A percentile compares a stretch with the other conserved stretches of the same genome.
phyloP scores from a whole-genome alignment of 2,888 invertebrate genomes.

The Diaphora mendica region DNA sequence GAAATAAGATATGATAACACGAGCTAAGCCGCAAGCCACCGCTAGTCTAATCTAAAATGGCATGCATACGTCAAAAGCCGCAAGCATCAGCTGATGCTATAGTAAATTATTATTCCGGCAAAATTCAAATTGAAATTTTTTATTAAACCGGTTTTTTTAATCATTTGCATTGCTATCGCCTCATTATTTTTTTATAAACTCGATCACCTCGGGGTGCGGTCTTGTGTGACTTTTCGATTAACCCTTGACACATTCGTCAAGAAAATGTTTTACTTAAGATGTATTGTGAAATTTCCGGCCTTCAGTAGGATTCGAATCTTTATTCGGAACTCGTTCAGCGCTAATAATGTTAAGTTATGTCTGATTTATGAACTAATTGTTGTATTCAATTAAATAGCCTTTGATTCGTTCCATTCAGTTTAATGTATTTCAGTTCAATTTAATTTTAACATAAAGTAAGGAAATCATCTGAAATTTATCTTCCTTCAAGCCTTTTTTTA shows the following conservation, averaged over 20 bases:
- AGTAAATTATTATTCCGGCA: background rate
- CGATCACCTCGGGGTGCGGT: slow-evolving; percentile 13
- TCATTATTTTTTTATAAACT: slow-evolving; percentile 9
- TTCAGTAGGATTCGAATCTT: background rate
- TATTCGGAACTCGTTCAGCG: background rate
- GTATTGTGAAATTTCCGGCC: background rate
- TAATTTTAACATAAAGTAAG: too few species aligned
- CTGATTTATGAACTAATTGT: background rate
- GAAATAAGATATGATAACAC: too few species aligned
- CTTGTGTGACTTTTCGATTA: slow-evolving; percentile 13
- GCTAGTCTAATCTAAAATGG: background rate
- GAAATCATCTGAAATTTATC: too few species aligned
- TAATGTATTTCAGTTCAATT: background rate
- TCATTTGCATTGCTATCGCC: background rate
- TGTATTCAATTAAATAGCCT: background rate
- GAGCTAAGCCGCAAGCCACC: too few species aligned
- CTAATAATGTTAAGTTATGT: background rate
- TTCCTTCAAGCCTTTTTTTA: too few species aligned
- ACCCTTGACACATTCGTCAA: slow-evolving; percentile 11
- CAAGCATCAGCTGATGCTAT: background rate
- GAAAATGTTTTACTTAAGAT: background rate
- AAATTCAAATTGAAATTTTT: background rate
- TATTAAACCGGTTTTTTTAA: background rate
- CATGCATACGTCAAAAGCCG: background rate
- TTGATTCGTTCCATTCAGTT: background rate